A percentile compares a stretch with the other conserved stretches of the same genome.
phyloP scores from a whole-genome alignment of 2,888 invertebrate genomes.

The Andrena chrysosceles region DNA sequence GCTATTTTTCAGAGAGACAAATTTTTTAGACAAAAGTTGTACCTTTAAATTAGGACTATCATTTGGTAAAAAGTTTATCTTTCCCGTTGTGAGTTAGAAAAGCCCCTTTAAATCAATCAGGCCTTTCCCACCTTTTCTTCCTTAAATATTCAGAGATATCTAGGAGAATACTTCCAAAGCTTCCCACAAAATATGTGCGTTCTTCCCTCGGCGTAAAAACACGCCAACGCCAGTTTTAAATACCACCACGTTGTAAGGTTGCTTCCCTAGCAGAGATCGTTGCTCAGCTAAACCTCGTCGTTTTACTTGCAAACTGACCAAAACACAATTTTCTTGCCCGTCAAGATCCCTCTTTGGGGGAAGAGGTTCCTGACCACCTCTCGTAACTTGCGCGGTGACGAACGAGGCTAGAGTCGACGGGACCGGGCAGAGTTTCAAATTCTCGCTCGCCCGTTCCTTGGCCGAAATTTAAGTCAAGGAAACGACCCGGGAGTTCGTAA shows the following conservation, averaged over 20 bases:
- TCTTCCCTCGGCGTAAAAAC: no score
- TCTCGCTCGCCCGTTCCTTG: conserved; percentile 35
- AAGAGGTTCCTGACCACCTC: conserved; percentile 25
- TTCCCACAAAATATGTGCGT: no score
- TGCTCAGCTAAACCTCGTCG: not conserved
- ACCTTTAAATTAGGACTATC: no score
- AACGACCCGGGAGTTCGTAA: conserved; percentile 52
- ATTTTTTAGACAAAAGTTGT: no score
- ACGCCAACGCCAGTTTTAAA: no score
- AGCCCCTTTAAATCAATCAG: no score
- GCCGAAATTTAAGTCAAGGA: conserved; percentile 57
- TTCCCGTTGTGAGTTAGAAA: no score
- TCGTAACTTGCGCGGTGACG: conserved; percentile 52
- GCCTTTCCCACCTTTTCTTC: no score
- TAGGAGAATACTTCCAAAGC: no score
- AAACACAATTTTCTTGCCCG: conserved; percentile 51
- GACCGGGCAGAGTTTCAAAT: conserved; percentile 58
- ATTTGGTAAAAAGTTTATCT: no score
- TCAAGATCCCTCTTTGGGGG: conserved; percentile 24
- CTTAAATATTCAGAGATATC: no score
- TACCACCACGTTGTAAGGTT: not conserved
- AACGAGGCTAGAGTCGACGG: conserved; percentile 45
- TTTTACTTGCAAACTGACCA: conserved; percentile 28
- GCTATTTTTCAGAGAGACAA: no score
- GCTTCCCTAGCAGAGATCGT: conserved; percentile 19